Base-by-base conservation (phyloP, 2,797 vertebrate genomes). In the Antrozous pallidus region DNA sequence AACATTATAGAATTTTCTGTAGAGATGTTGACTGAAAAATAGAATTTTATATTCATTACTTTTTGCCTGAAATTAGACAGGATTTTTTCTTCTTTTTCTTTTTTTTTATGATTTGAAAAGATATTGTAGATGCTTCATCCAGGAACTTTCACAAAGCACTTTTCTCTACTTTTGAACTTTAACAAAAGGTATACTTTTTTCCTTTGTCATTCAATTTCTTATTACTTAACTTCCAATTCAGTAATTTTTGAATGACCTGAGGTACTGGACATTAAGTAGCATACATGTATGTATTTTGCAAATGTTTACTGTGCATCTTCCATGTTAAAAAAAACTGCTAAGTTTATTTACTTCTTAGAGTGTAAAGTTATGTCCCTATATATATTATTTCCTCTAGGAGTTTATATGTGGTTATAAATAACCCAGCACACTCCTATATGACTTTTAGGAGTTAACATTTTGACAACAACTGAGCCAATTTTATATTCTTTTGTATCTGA, bases 91-190 rank as follows among this genome's bases (percentile, higher is more conserved):
- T 96, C 73, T 97, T 93, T 96, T 92, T 96, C 97, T 96, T 28
- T 28, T 58, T 58, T 56, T 97, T 98, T 97, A 93, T 54, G 58
- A 95, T 97, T 97, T 98, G 95, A 97, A 97, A 98, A 96, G 96
- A 96, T 97, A 97, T 95, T 97, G 79, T 97, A 97, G 96, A 93
- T 97, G 92, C 88, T 97, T 97, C 88, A 95, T 96, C 82, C 40
- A 96, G 93, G 67, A 97, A 97, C 95, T 98, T 97, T 77, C 95
- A 96, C 94, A 97, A 94, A 93, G 85, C 94, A 61, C 75, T 94
- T 97, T 97, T 97, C 56, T 93, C 79, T 96, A 95, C 95, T 97
- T 98, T 97, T 97, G 94, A 97, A 97, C 95, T 97, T 97, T 96
- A 88, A 93, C 93, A 94, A 97, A 96, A 97, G 91, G 91, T 93